phyloP scores from a whole-genome alignment of 2,113 vertebrate species.

The Eulacestoma nigropectus region DNA sequence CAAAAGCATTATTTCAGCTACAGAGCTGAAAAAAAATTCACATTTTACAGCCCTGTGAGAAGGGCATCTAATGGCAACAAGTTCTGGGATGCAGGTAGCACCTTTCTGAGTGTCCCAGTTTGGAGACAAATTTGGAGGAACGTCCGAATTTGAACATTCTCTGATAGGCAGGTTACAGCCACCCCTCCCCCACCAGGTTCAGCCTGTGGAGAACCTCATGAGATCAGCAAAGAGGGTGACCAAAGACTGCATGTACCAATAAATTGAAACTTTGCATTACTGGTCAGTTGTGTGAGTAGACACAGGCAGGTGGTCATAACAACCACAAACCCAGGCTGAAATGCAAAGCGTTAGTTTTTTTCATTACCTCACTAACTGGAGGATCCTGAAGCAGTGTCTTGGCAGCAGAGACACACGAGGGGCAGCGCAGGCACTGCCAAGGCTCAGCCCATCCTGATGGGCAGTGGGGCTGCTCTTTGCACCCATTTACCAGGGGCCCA shows the following conservation, averaged over 20 bases:
- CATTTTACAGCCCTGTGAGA: background rate
- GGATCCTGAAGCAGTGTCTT: background rate
- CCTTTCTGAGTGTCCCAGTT: background rate
- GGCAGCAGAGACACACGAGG: background rate
- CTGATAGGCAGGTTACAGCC: no score
- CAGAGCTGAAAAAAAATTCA: background rate
- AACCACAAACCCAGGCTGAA: background rate
- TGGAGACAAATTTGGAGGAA: no score
- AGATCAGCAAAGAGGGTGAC: background rate
- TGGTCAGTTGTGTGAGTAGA: background rate
- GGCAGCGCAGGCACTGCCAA: background rate
- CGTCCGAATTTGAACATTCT: no score
- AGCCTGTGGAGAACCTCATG: accelerated
- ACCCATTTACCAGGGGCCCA: background rate
- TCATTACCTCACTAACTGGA: accelerated
- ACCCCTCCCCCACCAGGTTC: no score
- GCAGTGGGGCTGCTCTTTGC: background rate
- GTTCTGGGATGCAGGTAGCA: background rate
- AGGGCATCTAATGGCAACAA: background rate
- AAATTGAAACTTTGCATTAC: background rate
- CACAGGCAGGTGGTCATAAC: background rate
- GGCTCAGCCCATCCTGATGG: background rate
- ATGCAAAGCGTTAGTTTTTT: background rate
- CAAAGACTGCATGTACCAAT: background rate
- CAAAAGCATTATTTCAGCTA: background rate